Evolutionary conservation across 2,888 invertebrate genomes (phyloP), one percentile per base, ranked within the genome.

Genomic region (Lapara coniferarum): DNA sequence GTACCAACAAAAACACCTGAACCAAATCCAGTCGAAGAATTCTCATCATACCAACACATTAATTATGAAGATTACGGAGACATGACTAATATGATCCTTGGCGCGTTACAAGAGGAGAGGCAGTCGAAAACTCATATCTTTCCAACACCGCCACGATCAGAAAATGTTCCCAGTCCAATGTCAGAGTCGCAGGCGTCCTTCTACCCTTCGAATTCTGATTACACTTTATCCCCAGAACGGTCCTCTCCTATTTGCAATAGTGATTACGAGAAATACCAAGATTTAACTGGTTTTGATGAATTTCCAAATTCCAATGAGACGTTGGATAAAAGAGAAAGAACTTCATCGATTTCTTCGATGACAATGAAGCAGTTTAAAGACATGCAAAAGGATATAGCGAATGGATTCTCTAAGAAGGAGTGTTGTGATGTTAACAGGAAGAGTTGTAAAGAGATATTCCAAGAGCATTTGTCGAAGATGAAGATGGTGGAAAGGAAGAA

Each of bases 341-440:
- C 78, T 0, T 58, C 72, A 0, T 84, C 87, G 0, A 70, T 78
- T 0, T 80, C 82, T 0, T 82, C 85, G 0, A 83, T 88, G 85
- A 86, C 87, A 0, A 83, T 88, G 86, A 88, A 91, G 69, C 87
- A 89, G 51, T 92, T 87, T 66, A 92, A 92, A 14, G 92, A 92
- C 70, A 66, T 89, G 70, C 92, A 91, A 74, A 92, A 89, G 72
- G 89, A 90, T 69, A 81, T 92, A 2, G 78, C 83, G 0, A 75
- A 77, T 10, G 77, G 76, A 2, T 91, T 88, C 69, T 84, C 89
- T 0, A 90, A 89, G 75, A 86, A 80, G 67, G 86, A 90, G 1
- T 93, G 93, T 71, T 93, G 93, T 68, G 82, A 85, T 66, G 70
- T 78, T 0, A 81, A 79, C 1, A 78, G 86, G 69, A 86, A 81